Base-by-base conservation (phyloP, 2,797 vertebrate genomes). In the Gephyroberyx darwinii region DNA sequence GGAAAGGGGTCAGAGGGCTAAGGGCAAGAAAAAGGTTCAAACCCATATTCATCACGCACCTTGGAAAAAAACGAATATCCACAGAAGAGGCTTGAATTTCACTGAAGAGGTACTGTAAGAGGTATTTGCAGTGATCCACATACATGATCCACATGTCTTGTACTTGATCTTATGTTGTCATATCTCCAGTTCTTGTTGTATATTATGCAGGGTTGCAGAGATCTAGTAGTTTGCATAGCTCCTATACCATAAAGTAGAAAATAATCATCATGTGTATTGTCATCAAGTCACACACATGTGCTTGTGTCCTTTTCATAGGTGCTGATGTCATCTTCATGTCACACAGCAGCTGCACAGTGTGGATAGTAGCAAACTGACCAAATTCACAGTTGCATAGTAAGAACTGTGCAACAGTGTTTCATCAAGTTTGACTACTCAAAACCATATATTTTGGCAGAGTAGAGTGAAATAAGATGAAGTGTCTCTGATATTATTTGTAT, bases 71-170 rank as follows among this genome's bases (percentile, higher is more conserved):
- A 58, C 20, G 12, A 50, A 50, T 50, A 20, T 50, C 45, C 63
- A 71, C 17, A 84, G 4, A 3, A 60, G 64, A 55, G 59, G 55
- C 26, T 88, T 39, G 1, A 8, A 68, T 89, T 80, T 83, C 75
- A 77, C 60, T 39, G 53, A 55, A 45, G 63, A 35, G 31, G 63
- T 19, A 19, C 16, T 52, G 58, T 50, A 47, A 51, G 13, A 48
- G 2, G 71, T 51, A 68, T 20, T 8, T 51, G 51, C 41, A 22
- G 50, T 39, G 33, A 73, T 57, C 33, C 61, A 54, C 0, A 0
- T n/a, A 8, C 45, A 26, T 1, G 2, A 69, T 75, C 64, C 17
- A 61, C 37, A 41, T 41, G 39, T 41, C 8, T 41, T 41, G 39
- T 41, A 13, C 17, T 63, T 59, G 5, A 65, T 70, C 35, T 66